phyloP scores from a whole-genome alignment of 2,888 invertebrate genomes.

The Diarsia mendica region DNA sequence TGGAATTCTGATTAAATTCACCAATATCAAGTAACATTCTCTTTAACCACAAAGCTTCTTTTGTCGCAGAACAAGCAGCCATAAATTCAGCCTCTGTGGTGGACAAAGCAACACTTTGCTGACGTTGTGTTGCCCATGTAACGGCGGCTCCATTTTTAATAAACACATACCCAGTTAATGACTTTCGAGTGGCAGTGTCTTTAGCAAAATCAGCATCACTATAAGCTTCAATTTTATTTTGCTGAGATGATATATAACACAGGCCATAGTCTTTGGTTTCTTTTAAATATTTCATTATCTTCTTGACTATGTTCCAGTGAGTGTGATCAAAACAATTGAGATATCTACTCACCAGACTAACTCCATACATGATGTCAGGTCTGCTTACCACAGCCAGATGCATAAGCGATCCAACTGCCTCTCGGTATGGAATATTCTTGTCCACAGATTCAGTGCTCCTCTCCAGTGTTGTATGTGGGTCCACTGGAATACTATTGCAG shows the following conservation, averaged over 20 bases:
- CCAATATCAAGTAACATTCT: neutral
- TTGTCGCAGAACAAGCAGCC: neutral
- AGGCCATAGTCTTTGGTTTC: too few relatives aligned
- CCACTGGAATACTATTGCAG: too few relatives aligned
- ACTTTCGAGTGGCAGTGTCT: neutral
- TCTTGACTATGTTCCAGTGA: too few relatives aligned
- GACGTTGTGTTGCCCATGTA: neutral
- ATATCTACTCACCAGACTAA: slow-evolving; percentile 4
- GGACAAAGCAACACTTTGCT: neutral
- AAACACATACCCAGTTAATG: neutral
- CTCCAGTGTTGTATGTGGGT: too few relatives aligned
- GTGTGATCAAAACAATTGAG: neutral
- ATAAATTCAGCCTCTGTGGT: neutral
- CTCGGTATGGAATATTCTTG: too few relatives aligned
- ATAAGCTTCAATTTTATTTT: too few relatives aligned
- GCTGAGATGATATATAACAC: too few relatives aligned
- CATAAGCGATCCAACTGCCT: too few relatives aligned
- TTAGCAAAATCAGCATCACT: neutral
- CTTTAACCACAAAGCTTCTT: slow-evolving; percentile 1
- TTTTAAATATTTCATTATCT: too few relatives aligned
- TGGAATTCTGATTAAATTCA: neutral
- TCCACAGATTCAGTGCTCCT: too few relatives aligned
- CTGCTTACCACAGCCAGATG: neutral
- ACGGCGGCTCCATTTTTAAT: neutral
- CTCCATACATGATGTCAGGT: neutral